phyloP scores from a whole-genome alignment of 2,888 invertebrate species.

The Shargacucullia verbasci region DNA sequence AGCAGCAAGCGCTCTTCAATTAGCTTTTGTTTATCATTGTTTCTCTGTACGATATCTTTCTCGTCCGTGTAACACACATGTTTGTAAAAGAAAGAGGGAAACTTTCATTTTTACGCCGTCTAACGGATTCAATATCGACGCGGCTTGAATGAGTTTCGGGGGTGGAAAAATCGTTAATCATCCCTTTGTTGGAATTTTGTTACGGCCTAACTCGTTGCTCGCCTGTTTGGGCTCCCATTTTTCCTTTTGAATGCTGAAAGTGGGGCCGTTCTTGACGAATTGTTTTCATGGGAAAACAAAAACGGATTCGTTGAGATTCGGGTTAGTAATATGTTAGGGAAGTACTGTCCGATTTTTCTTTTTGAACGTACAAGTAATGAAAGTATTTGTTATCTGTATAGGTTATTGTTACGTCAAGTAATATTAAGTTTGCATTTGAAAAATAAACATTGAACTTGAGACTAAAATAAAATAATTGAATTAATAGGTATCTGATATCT shows the following conservation, averaged over 20 bases:
- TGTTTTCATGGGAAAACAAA: constrained; percentile 83
- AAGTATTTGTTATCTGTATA: constrained; percentile 41
- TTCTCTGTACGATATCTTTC: constrained; percentile 14
- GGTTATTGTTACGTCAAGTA: constrained; percentile 31
- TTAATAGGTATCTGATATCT: constrained; percentile 23
- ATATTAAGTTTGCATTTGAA: too few relatives aligned
- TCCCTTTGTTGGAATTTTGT: constrained; percentile 89
- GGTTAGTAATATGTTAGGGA: constrained; percentile 62
- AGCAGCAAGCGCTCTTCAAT: too few relatives aligned
- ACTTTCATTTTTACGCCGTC: constrained; percentile 88
- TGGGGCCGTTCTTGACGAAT: constrained; percentile 86
- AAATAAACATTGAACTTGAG: constrained; percentile 11
- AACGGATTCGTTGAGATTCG: constrained; percentile 68
- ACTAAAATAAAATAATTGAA: constrained; percentile 17
- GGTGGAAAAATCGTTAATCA: constrained; percentile 88
- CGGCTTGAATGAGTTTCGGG: constrained; percentile 85
- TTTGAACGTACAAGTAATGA: constrained; percentile 35
- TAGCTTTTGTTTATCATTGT: too few relatives aligned
- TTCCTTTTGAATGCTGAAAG: constrained; percentile 84
- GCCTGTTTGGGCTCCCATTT: constrained; percentile 87
- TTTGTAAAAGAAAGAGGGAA: constrained; percentile 81
- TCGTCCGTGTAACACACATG: constrained; percentile 68
- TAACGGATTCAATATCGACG: constrained; percentile 89
- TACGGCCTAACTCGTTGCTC: constrained; percentile 88
- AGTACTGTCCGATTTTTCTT: constrained; percentile 48